phyloP scores from a whole-genome alignment of 1,140 invertebrate species.

The Helicorthomorpha holstii region DNA sequence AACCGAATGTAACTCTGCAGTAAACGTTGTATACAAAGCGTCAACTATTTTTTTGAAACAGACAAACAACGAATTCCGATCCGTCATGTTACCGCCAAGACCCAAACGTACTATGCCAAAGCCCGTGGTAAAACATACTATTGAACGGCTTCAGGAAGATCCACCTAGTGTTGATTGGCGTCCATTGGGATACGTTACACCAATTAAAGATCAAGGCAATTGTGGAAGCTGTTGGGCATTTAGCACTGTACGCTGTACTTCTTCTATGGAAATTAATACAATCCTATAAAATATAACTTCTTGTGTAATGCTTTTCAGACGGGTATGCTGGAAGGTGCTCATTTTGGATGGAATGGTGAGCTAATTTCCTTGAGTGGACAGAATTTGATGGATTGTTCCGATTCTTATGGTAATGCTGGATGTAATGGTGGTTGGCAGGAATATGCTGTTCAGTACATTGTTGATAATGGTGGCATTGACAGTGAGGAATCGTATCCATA shows the following conservation, averaged over 20 bases:
- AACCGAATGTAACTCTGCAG: not conserved
- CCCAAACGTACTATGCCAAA: too few relatives aligned
- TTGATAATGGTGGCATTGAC: constrained; percentile 39
- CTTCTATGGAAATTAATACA: too few relatives aligned
- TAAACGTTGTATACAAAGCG: not conserved
- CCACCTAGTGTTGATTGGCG: constrained; percentile 22
- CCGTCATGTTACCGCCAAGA: too few relatives aligned
- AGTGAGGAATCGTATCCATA: constrained; percentile 35
- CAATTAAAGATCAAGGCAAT: constrained; percentile 29
- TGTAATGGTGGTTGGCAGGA: constrained; percentile 49
- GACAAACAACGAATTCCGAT: too few relatives aligned
- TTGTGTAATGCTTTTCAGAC: constrained; percentile 18
- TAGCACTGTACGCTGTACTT: too few relatives aligned
- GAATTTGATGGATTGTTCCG: constrained; percentile 12
- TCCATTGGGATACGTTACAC: constrained; percentile 21
- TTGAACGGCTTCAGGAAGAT: not conserved
- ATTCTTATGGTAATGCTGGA: constrained; percentile 36
- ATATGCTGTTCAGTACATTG: constrained; percentile 44
- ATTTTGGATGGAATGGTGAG: constrained; percentile 25
- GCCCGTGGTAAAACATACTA: too few relatives aligned
- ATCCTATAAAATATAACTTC: too few relatives aligned
- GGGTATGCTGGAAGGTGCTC: constrained; percentile 34
- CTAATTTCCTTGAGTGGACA: constrained; percentile 23
- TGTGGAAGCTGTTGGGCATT: constrained; percentile 1
- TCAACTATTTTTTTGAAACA: too few relatives aligned